Evolutionary conservation across 1,140 invertebrate genomes (phyloP), one percentile per base, ranked within the genome.

Genomic region (Eciton burchellii): DNA sequence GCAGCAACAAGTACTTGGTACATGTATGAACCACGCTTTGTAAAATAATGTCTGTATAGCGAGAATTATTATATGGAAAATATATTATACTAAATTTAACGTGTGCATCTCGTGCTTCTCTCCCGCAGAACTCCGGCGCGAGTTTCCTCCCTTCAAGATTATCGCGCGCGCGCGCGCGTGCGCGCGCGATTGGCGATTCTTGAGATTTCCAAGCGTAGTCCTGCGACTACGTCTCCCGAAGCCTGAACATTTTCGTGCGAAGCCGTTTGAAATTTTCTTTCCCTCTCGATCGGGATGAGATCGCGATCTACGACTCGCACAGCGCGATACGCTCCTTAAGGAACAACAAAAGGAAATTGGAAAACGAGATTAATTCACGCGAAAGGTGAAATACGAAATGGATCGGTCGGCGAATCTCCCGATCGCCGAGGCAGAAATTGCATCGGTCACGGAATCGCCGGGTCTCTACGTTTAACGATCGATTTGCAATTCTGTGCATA

Each of bases 31-130:
- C 89, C 90, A 92, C 93, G 92, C 93, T 94, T 94, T 94, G 93
- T 94, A 94, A 93, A 89, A 93, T 94, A 93, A 92, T 94, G 92
- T 94, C 92, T 94, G 92, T 93, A 94, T 94, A 94, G 93, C 92
- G 93, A 94, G 91, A 94, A 93, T 92, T 92, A 93, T 93, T 94
- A 94, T 92, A 94, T 94, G 92, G 92, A 94, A 93, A 94, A 94
- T 94, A 94, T 94, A 94, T 94, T 94, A 94, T 94, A 94, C 91
- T 93, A 89, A 94, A 93, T 94, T 94, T 94, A 94, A 85, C 60
- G 82, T 26, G 35, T 35, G 35, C 6, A 2, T 35, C 35, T 35
- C 35, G 35, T 35, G 60, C 14, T 14, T 0, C 57, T 41, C 11
- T 43, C 35, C 21, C 24, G 73, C 63, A 21, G 14, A 35, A 35